Evolutionary conservation across 1,140 invertebrate species (phyloP).

Genomic region (Saccostrea cuccullata): DNA sequence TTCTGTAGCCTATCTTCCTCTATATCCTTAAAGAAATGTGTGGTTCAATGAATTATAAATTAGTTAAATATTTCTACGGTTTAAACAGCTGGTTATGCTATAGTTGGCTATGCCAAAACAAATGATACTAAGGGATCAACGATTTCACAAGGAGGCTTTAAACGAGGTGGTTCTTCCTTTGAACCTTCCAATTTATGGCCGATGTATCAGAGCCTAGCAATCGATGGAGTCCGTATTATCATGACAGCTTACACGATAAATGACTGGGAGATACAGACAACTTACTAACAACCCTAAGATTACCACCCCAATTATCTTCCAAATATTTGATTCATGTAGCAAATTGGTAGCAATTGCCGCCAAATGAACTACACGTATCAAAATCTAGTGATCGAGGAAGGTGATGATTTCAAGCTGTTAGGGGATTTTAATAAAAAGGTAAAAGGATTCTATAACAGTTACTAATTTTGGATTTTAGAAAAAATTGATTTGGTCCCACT

Average conservation of each 20-base stretch:
- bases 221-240: neutral
- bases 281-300: constrained; percentile 26
- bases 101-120: constrained; percentile 3
- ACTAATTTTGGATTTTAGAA: neutral
- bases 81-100: constrained; percentile 22
- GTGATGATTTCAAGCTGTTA: constrained; percentile 17
- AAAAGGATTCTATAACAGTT: neutral
- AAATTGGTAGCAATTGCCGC: constrained; percentile 40
- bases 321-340: constrained; percentile 42
- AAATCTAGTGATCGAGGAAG: neutral
- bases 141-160: neutral
- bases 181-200: constrained; percentile 27
- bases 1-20: no score
- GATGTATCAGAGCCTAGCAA: constrained; percentile 8
- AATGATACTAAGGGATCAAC: constrained; percentile 9
- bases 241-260: constrained; percentile 35
- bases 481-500: no score
- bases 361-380: constrained; percentile 31
- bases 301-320: constrained; percentile 30
- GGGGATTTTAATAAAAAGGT: neutral
- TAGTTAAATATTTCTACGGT: constrained; percentile 1
- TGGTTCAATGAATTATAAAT: constrained; percentile 5
- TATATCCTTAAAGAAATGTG: neutral
- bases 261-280: constrained; percentile 15
- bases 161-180: neutral